Base-by-base conservation (phyloP, 92 coral and sea anemone species). In the Phenganax marumi region DNA sequence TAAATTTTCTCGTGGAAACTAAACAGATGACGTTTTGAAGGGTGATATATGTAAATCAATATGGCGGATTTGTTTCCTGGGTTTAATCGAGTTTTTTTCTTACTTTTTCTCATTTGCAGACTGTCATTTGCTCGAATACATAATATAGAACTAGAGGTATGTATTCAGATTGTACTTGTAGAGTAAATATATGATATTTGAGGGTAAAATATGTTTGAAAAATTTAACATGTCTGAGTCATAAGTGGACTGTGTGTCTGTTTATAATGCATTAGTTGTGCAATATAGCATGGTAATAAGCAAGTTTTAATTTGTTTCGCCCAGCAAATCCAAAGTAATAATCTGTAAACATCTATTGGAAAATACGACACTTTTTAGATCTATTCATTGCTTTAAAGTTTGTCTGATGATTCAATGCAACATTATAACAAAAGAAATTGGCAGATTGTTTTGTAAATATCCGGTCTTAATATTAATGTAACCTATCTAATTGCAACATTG, bases 121-220 rank as follows among this genome's bases (percentile, higher is more conserved):
- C 57, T 3, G 6, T 54, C 50, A 13, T 26, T 52, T 54, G 23
- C 51, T 57, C 81, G 81, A 25, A 76, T 25, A 76, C 81, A 76
- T 24, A 76, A 76, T 24, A 76, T 76, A 55, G 24, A 76, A 76
- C 58, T 76, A 21, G 81, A 76, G 81, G 81, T 76, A 24, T 76
- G 81, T 54, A 76, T 56, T 8, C 43, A 12, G 49, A 74, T 74
- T 52, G 8, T 74, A 46, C 1, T 48, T 47, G 3, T 10, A 72
- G 26, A 16, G 12, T 0, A 13, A 8, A 47, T 52, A 17, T 48
- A 23, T 69, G 51, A 23, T 5, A 62, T 62, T 62, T 19, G 43
- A 3, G 2, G 17, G 49, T 25, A 0, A 0, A 12, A 14, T 3
- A 17, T 18, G 49, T 21, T 8, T 66, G 72, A 10, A 33, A 64